phyloP scores from a whole-genome alignment of 2,797 vertebrate genomes.

The Perodicticus potto region DNA sequence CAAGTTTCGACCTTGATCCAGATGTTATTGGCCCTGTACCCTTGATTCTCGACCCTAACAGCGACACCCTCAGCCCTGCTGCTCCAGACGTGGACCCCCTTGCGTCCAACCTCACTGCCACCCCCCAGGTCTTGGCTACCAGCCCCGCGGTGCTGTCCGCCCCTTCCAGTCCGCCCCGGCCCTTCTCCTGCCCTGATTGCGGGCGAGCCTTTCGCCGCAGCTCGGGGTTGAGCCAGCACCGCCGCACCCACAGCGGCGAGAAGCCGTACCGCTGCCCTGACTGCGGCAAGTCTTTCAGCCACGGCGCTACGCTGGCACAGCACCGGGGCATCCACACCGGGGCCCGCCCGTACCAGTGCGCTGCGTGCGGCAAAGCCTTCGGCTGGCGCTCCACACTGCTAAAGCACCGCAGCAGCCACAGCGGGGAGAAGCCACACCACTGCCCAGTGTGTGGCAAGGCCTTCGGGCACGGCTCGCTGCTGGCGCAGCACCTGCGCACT shows the following conservation, averaged over 20 bases:
- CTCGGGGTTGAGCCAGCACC: slow-evolving; percentile 82
- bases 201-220: slow-evolving; percentile 83
- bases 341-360: slow-evolving; percentile 84
- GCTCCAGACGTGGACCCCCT: slow-evolving; percentile 65
- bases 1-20: slow-evolving; percentile 75
- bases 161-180: slow-evolving; percentile 75
- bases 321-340: slow-evolving; percentile 86
- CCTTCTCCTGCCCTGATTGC: slow-evolving; percentile 80
- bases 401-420: slow-evolving; percentile 86
- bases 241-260: slow-evolving; percentile 81
- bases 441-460: slow-evolving; percentile 86
- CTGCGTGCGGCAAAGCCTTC: slow-evolving; percentile 85
- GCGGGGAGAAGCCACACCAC: slow-evolving; percentile 86
- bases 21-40: slow-evolving; percentile 81
- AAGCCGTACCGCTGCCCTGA: slow-evolving; percentile 84
- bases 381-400: slow-evolving; percentile 84
- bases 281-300: slow-evolving; percentile 83
- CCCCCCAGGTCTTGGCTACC: slow-evolving; percentile 49
- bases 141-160: slow-evolving; percentile 45
- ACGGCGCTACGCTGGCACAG: slow-evolving; percentile 80
- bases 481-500: slow-evolving; percentile 85
- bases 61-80: slow-evolving; percentile 60
- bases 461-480: slow-evolving; percentile 87
- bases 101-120: slow-evolving; percentile 60
- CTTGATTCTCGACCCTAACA: slow-evolving; percentile 77